phyloP scores from a whole-genome alignment of 2,888 invertebrate genomes.

The Nudaria mundana region DNA sequence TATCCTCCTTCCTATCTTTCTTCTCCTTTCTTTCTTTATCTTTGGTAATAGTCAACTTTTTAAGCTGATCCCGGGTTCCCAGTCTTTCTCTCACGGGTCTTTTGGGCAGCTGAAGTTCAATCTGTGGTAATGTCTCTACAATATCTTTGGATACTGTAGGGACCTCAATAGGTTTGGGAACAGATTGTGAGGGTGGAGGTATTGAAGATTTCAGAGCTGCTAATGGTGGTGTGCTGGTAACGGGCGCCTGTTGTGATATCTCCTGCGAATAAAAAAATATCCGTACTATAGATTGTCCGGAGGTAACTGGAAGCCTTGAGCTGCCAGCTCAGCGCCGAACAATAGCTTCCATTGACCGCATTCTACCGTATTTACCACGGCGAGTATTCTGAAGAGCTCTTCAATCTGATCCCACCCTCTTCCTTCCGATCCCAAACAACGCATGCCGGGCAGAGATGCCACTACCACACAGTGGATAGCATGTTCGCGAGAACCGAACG shows the following conservation, averaged over 20 bases:
- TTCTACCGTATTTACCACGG: too few species aligned
- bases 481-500: too few species aligned
- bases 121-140: conserved; percentile 61
- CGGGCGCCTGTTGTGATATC: conserved; percentile 51
- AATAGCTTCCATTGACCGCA: too few species aligned
- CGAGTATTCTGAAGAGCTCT: too few species aligned
- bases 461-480: too few species aligned
- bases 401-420: too few species aligned
- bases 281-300: too few species aligned
- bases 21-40: conserved; percentile 47
- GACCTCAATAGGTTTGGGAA: conserved; percentile 16
- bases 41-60: conserved; percentile 39
- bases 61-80: conserved; percentile 52
- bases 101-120: conserved; percentile 74
- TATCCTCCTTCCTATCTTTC: too few species aligned
- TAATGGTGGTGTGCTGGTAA: conserved; percentile 49
- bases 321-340: too few species aligned
- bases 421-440: too few species aligned
- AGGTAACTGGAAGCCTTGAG: too few species aligned
- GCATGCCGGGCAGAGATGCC: too few species aligned
- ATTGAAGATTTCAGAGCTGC: conserved; percentile 32
- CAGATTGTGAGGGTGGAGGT: conserved; percentile 17
- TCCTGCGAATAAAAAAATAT: conserved; percentile 58
- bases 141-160: conserved; percentile 41
- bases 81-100: conserved; percentile 71